These are phyloP conservation scores for Trypoxylon attenuatum DNA, from an alignment of 2,888 invertebrate species.

Conservation along the genomic window DNA sequence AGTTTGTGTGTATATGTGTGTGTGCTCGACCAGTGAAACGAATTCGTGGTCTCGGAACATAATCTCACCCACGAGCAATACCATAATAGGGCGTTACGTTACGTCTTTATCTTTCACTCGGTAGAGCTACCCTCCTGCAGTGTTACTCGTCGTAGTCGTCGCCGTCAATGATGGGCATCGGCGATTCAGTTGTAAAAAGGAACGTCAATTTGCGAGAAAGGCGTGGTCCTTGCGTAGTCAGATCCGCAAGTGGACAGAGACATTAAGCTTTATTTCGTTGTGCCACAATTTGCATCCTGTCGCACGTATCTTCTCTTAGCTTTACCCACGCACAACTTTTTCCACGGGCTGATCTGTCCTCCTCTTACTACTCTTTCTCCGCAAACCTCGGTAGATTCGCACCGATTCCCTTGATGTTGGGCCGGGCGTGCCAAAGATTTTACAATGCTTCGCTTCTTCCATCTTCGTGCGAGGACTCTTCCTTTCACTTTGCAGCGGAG, in stretches of 20 bases:
- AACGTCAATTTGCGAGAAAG: constrained; percentile 41
- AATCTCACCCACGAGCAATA: constrained; percentile 53
- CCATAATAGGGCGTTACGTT: constrained; percentile 47
- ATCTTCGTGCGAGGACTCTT: too few species aligned
- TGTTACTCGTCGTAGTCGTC: not conserved
- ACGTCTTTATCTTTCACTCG: constrained; percentile 42
- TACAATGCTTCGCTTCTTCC: too few species aligned
- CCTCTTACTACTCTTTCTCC: not conserved
- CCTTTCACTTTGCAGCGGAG: too few species aligned
- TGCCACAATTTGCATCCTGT: constrained; percentile 29
- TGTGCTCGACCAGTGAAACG: constrained; percentile 21
- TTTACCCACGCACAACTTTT: constrained; percentile 30
- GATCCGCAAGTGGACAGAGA: constrained; percentile 44
- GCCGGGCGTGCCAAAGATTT: too few species aligned
- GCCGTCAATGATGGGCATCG: not conserved
- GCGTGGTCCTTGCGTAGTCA: constrained; percentile 41
- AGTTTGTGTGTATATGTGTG: constrained; percentile 1
- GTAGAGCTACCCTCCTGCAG: not conserved
- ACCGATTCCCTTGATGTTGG: not conserved
- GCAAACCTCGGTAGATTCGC: not conserved
- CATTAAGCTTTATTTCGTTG: constrained; percentile 34
- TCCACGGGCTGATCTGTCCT: too few species aligned
- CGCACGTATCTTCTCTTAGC: constrained; percentile 14
- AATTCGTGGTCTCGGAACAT: constrained; percentile 39
- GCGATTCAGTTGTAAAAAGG: constrained; percentile 13